A percentile compares a stretch with the other conserved stretches of the same genome.
Conservation (phyloP, 2,113 vertebrate genomes). For the Lichenostomus cassidix region DNA sequence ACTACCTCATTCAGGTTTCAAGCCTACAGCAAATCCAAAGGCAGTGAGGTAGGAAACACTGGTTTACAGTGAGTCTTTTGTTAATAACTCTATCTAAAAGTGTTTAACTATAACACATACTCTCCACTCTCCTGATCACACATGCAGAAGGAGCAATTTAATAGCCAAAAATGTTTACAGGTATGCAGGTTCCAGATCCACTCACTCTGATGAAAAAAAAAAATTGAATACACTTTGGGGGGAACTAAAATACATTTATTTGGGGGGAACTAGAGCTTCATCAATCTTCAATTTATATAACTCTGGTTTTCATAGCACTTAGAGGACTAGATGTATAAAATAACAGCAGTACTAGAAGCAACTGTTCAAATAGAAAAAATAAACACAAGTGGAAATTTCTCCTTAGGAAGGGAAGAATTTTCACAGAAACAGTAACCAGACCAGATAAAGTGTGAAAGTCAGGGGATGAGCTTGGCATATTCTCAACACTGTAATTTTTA, state of each 20-base stretch:
- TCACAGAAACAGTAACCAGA: neutral
- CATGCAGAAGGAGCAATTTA: neutral
- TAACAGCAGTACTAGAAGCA: neutral
- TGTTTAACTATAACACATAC: neutral
- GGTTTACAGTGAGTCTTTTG: neutral
- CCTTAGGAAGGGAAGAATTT: neutral
- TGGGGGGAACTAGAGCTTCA: neutral
- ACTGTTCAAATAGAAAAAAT: neutral
- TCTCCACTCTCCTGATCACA: neutral
- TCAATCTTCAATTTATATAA: neutral
- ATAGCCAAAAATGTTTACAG: neutral
- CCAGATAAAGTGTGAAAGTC: constrained; percentile 7
- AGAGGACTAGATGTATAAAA: neutral
- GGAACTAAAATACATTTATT: neutral
- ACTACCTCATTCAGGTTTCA: neutral
- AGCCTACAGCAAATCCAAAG: neutral
- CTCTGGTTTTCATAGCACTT: neutral
- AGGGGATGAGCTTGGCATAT: neutral
- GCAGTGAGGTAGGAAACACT: neutral
- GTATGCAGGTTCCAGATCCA: neutral
- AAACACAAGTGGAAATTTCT: neutral
- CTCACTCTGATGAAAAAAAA: neutral
- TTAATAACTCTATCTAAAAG: neutral
- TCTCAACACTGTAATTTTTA: neutral
- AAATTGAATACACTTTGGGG: neutral